These are phyloP conservation scores for Erpobdella octoculata DNA, from an alignment of 2,888 invertebrate species.

Conservation along the genomic window DNA sequence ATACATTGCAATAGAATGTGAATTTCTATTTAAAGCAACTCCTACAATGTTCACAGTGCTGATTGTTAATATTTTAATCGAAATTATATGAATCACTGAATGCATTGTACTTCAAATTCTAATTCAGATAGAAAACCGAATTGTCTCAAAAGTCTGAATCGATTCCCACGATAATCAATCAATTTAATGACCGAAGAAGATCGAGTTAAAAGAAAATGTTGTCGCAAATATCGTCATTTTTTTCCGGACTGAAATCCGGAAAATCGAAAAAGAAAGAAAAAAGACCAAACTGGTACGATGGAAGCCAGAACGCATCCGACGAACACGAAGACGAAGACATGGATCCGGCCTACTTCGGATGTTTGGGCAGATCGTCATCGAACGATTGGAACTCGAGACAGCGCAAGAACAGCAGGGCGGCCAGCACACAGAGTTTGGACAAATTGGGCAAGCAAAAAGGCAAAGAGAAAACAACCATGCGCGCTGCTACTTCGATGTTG, in stretches of 20 bases:
- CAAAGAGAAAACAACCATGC: not conserved
- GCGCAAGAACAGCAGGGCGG: not conserved
- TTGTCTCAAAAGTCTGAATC: too few relatives aligned
- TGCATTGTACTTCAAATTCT: too few relatives aligned
- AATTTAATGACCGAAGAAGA: not conserved
- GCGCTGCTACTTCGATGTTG: constrained; percentile 3
- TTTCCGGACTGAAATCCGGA: constrained; percentile 5
- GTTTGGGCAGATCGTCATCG: not conserved
- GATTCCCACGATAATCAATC: too few relatives aligned
- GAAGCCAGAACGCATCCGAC: not conserved
- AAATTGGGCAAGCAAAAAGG: not conserved
- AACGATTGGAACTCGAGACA: not conserved
- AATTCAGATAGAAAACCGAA: too few relatives aligned
- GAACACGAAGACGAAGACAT: constrained; percentile 5
- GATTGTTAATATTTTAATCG: too few relatives aligned
- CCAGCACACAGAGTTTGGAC: constrained; percentile 18
- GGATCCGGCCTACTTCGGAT: not conserved
- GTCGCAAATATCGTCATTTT: not conserved
- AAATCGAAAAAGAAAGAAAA: not conserved
- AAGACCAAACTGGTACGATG: not conserved
- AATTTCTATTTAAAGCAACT: too few relatives aligned
- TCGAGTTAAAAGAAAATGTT: not conserved
- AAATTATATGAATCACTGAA: too few relatives aligned
- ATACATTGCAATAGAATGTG: too few relatives aligned
- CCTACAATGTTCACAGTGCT: too few relatives aligned